Conservation (phyloP, 1,140 invertebrate genomes). For the Drosophila eugracilis region DNA sequence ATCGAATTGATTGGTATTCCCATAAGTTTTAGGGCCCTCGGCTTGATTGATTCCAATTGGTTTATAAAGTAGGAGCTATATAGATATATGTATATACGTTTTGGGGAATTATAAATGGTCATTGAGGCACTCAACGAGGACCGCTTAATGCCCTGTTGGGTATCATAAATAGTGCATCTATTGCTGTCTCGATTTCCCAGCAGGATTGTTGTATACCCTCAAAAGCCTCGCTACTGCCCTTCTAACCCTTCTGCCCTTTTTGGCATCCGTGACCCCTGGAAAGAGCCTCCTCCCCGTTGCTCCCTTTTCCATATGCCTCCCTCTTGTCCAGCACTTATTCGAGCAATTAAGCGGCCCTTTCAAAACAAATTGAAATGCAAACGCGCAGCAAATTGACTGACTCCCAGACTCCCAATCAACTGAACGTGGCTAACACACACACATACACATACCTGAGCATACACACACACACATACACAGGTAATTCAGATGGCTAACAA, state of each 20-base stretch:
- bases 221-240: neutral
- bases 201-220: neutral
- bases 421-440: conserved; percentile 22
- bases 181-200: conserved; percentile 9
- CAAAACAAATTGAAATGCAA: conserved; percentile 72
- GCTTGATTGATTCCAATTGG: conserved; percentile 1
- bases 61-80: neutral
- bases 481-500: conserved; percentile 40
- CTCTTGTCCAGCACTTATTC: conserved; percentile 26
- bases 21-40: neutral
- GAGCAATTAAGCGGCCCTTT: conserved; percentile 63
- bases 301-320: too few species aligned
- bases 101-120: conserved; percentile 30
- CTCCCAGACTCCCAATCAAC: conserved; percentile 51
- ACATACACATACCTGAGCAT: conserved; percentile 2
- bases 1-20: conserved; percentile 17
- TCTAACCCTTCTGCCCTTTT: neutral
- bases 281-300: neutral
- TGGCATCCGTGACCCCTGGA: neutral
- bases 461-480: neutral
- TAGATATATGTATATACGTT: neutral
- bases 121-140: conserved; percentile 12
- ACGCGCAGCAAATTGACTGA: conserved; percentile 59
- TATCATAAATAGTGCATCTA: conserved; percentile 37
- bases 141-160: conserved; percentile 21